Evolutionary conservation across 2,888 invertebrate species (phyloP), one percentile per base, ranked within the genome.

Genomic region (Drosophila dives): DNA sequence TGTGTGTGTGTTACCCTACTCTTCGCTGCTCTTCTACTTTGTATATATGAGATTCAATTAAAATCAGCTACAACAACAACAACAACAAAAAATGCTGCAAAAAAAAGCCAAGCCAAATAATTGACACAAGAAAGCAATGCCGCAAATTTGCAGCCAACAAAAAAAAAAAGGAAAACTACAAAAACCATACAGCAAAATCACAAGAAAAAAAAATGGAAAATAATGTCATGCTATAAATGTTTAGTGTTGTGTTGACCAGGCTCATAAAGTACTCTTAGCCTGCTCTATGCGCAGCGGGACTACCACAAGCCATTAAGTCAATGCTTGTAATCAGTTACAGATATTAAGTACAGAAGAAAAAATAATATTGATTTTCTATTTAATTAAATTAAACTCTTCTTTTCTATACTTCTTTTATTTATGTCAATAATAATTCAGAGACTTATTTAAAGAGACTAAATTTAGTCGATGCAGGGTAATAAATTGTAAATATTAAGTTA

Each of bases 71-170:
- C 54, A 67, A 48, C 59, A 69, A 55, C 63, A 58, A 23, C 42
- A 54, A 38, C 59, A 75, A 12, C 59, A 71, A 63, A 45, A 42
- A 51, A 69, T 29, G 50, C 59, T 55, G 34, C 53, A 61, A 64
- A 56, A 62, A 80, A 80, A 72, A 72, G 64, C 38, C 26, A 26
- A 80, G 64, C 73, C 75, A 88, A 89, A 91, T 92, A 92, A 92
- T 92, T 92, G 92, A 92, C 92, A 92, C 92, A 92, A 91, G 90
- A 92, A 92, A 92, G 92, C 91, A 88, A 87, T 90, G 92, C 92
- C 92, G 92, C 92, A 83, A 86, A 86, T 86, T 85, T 86, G 77
- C 84, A 53, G 49, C 67, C 55, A 34, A 36, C 15, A 45, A 53
- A 26, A 53, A 33, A 8, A 42, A 34, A 54, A 38, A 20, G 20